phyloP scores from a whole-genome alignment of 1,140 invertebrate species.

The Ceratina japonica region DNA sequence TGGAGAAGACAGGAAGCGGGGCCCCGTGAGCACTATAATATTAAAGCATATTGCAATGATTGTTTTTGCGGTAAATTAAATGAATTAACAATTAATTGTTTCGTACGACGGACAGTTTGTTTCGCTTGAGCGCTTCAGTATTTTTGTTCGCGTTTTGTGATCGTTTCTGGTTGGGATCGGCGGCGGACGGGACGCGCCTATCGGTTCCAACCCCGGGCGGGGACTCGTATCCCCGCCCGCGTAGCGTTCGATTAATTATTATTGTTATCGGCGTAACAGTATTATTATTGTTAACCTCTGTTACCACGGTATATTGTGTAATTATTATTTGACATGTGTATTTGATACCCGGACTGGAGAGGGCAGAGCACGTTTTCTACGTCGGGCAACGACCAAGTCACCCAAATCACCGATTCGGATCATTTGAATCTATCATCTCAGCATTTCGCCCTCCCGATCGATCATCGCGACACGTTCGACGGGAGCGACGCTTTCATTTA shows the following conservation, averaged over 20 bases:
- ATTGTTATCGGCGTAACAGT: not conserved
- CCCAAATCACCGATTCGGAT: not conserved
- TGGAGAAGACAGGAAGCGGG: slow-evolving; percentile 61
- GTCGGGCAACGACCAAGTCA: slow-evolving; percentile 48
- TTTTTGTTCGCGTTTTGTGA: slow-evolving; percentile 36
- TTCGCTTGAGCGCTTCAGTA: slow-evolving; percentile 21
- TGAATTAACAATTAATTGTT: too few species aligned
- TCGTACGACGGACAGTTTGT: too few species aligned
- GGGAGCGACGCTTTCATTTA: not conserved
- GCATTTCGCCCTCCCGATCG: too few species aligned
- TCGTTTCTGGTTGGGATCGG: slow-evolving; percentile 48
- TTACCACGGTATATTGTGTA: not conserved
- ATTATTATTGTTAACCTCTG: not conserved
- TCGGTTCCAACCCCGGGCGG: slow-evolving; percentile 45
- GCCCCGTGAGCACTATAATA: slow-evolving; percentile 70
- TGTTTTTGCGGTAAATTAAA: slow-evolving; percentile 54
- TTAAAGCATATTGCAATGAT: slow-evolving; percentile 71
- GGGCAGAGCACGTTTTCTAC: slow-evolving; percentile 71
- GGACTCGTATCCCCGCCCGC: slow-evolving; percentile 42
- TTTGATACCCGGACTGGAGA: slow-evolving; percentile 68
- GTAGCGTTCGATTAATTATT: slow-evolving; percentile 42
- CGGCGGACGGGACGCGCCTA: slow-evolving; percentile 70
- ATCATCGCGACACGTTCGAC: too few species aligned
- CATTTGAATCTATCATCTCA: too few species aligned
- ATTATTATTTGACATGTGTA: slow-evolving; percentile 32